Evolutionary conservation across 2,797 vertebrate species (phyloP).

Genomic region (Sciurus carolinensis): DNA sequence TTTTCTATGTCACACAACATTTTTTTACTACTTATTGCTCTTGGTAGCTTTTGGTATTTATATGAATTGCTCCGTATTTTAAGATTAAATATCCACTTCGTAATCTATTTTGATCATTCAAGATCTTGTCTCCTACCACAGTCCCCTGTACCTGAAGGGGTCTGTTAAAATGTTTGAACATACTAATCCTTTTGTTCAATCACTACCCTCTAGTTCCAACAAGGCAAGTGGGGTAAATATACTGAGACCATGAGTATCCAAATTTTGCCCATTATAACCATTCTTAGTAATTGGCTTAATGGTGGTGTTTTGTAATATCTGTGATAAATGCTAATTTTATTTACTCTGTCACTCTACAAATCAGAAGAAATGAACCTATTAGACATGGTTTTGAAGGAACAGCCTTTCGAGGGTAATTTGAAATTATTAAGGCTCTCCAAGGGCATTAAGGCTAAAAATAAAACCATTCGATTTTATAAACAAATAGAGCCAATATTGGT

Average conservation of each 20-base stretch:
- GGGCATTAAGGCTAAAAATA: constrained; percentile 87
- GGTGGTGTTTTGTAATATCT: constrained; percentile 6
- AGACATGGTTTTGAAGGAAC: constrained; percentile 73
- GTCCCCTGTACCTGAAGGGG: not conserved
- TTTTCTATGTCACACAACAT: not conserved
- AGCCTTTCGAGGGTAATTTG: constrained; percentile 85
- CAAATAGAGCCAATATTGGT: constrained; percentile 83
- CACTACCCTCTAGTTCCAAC: not conserved
- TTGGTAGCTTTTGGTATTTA: not conserved
- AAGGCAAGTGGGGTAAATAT: not conserved
- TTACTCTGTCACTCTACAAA: constrained; percentile 87
- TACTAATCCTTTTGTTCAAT: not conserved
- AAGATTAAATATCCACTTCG: not conserved
- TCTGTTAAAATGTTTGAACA: not conserved
- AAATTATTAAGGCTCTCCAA: constrained; percentile 87
- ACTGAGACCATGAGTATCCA: not conserved
- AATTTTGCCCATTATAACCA: not conserved
- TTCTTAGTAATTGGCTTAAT: constrained; percentile 25
- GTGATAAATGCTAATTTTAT: constrained; percentile 82
- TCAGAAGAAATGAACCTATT: constrained; percentile 87
- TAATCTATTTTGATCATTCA: not conserved
- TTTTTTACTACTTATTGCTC: not conserved
- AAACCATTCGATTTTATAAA: constrained; percentile 87
- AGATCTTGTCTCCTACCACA: not conserved
- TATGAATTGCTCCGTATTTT: not conserved